These are phyloP conservation scores for Ctenopoma multispine DNA, from an alignment of 2,797 vertebrate genomes.

Conservation along the genomic window DNA sequence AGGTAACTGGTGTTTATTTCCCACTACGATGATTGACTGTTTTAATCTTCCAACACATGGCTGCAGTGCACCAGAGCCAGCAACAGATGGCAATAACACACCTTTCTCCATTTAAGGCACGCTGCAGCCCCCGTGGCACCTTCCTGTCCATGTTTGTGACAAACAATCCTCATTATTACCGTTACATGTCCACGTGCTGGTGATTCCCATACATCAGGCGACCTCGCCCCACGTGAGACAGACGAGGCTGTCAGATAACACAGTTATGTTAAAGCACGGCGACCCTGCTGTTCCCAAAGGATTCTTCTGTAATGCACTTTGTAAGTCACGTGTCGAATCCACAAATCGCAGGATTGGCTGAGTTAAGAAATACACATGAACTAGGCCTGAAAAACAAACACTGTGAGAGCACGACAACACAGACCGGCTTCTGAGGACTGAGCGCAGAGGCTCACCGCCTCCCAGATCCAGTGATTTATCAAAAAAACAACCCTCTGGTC, in stretches of 20 bases:
- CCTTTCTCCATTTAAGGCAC: slow-evolving; percentile 29
- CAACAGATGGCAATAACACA: slow-evolving; percentile 78
- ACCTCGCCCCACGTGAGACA: background rate
- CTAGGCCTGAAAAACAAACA: slow-evolving; percentile 25
- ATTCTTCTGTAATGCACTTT: slow-evolving; percentile 15
- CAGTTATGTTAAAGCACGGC: slow-evolving; percentile 24
- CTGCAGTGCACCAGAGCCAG: slow-evolving; percentile 63
- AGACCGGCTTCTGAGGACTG: slow-evolving; percentile 32
- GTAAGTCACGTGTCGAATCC: slow-evolving; percentile 23
- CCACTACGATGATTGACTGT: slow-evolving; percentile 45
- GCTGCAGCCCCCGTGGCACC: slow-evolving; percentile 33
- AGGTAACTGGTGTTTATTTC: slow-evolving; percentile 54
- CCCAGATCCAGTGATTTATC: slow-evolving; percentile 34
- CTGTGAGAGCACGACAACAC: slow-evolving; percentile 10
- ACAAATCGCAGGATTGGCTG: slow-evolving; percentile 13
- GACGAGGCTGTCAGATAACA: slow-evolving; percentile 13
- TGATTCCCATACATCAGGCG: slow-evolving; percentile 12
- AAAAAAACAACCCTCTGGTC: slow-evolving; percentile 15
- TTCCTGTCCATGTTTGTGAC: slow-evolving; percentile 47
- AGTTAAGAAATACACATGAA: slow-evolving; percentile 4
- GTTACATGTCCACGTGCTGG: slow-evolving; percentile 25
- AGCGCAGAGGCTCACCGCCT: slow-evolving; percentile 11
- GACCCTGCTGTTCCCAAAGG: slow-evolving; percentile 11
- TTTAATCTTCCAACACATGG: slow-evolving; percentile 46
- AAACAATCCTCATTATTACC: slow-evolving; percentile 56